Evolutionary conservation across 2,797 vertebrate genomes (phyloP), one percentile per base, ranked within the genome.

Genomic region (Holocentrus rufus): DNA sequence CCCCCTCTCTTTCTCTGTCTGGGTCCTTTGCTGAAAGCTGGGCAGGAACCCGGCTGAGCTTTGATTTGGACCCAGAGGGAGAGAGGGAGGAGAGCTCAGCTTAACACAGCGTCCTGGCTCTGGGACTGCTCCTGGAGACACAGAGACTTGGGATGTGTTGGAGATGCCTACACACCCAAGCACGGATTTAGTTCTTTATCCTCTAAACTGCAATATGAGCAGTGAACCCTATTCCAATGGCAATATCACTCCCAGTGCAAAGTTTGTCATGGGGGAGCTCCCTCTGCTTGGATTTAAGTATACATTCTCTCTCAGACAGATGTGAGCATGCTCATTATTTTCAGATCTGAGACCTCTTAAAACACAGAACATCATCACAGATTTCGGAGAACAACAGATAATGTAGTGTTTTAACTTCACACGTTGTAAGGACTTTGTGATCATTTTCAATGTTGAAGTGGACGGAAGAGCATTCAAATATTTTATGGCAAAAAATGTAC

Each of bases 1-100:
- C 80, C 85, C 82, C 80, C 86, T 50, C 46, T 31, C 61, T 64
- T 17, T n/a, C 60, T 18, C 18, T 52, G 25, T 39, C 91, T 90
- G 86, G 91, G 89, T 92, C 93, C 94, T 93, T 93, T 94, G 91
- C 90, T 94, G 90, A 93, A 94, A 94, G 95, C 93, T 92, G 93
- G 94, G 94, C 92, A 90, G 93, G 93, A 94, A 94, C 94, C 91
- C 91, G 91, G 92, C 90, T 87, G 90, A 94, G 93, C 85, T 93
- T 85, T 75, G 91, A 91, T 94, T 96, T 94, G 94, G 93, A 94
- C 91, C 94, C 95, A 92, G 92, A 94, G 90, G 88, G 90, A 77
- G 60, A 80, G 83, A 89, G 89, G 84, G 89, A 89, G 71, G 84
- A 88, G 87, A 89, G 81, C 85, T 81, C 57, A 22, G 82, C 88